phyloP scores from a whole-genome alignment of 1,140 invertebrate genomes.

The Charaxes varanes region DNA sequence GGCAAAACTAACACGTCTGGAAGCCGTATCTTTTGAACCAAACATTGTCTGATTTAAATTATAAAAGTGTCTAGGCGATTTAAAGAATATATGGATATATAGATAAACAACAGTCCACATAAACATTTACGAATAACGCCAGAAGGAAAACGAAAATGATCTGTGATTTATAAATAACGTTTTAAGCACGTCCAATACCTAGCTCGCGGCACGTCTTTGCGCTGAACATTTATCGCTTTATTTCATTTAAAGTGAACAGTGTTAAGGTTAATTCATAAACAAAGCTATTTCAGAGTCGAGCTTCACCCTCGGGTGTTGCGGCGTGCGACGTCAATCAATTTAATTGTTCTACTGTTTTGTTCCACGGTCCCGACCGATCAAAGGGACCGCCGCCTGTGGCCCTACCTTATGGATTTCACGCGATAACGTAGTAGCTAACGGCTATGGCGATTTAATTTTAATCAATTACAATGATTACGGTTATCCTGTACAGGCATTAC shows the following conservation, averaged over 20 bases:
- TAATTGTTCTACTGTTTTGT: conserved; percentile 23
- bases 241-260: conserved; percentile 42
- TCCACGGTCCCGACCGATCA: conserved; percentile 13
- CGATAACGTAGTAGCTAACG: conserved; percentile 10
- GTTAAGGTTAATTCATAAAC: conserved; percentile 21
- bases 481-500: background rate
- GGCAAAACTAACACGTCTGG: too few species aligned
- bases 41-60: too few species aligned
- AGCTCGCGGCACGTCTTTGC: too few species aligned
- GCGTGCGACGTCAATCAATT: conserved; percentile 27
- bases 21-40: too few species aligned
- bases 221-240: conserved; percentile 52
- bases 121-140: too few species aligned
- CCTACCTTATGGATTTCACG: conserved; percentile 19
- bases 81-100: too few species aligned
- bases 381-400: conserved; percentile 18
- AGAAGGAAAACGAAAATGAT: too few species aligned
- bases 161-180: too few species aligned
- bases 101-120: too few species aligned
- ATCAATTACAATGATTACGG: conserved; percentile 10
- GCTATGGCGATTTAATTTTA: conserved; percentile 9
- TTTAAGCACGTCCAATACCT: too few species aligned
- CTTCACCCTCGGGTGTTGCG: conserved; percentile 15
- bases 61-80: too few species aligned
- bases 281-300: conserved; percentile 15